Evolutionary conservation across 1,140 invertebrate genomes (phyloP).

Genomic region (Drosophila paulistorum): DNA sequence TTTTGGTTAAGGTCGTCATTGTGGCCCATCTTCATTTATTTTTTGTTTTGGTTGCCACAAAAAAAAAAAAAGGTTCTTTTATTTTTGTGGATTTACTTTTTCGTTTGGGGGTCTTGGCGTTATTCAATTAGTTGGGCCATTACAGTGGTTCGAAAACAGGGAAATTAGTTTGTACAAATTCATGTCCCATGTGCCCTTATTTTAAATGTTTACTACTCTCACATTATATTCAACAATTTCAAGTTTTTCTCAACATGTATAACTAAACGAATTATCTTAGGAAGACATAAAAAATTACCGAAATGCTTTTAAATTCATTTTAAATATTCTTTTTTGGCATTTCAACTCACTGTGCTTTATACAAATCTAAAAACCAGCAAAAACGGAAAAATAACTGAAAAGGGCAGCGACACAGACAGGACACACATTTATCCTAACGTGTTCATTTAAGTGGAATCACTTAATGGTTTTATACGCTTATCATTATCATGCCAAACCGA

Average conservation of each 20-base stretch:
- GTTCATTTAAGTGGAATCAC: conserved; percentile 79
- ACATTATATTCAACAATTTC: no score
- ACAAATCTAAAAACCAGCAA: conserved; percentile 14
- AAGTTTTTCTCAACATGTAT: no score
- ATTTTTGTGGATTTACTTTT: conserved; percentile 45
- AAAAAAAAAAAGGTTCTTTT: conserved; percentile 22
- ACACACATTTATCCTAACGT: conserved; percentile 65
- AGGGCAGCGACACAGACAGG: conserved; percentile 9
- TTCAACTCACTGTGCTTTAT: neutral
- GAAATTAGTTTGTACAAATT: neutral
- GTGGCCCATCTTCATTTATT: neutral
- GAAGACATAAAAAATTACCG: no score
- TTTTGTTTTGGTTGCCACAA: conserved; percentile 14
- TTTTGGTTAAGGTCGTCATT: conserved; percentile 28
- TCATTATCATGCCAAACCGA: conserved; percentile 65
- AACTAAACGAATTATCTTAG: no score
- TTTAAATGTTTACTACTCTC: no score
- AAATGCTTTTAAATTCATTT: no score
- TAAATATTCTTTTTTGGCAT: no score
- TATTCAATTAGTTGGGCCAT: conserved; percentile 58
- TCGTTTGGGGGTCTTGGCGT: conserved; percentile 15
- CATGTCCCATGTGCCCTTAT: no score
- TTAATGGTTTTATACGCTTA: conserved; percentile 81
- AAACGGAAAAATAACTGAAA: conserved; percentile 14
- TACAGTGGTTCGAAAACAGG: conserved; percentile 20